Evolutionary conservation across 92 coral and sea anemone genomes (phyloP).

Genomic region (Heteractis magnifica): DNA sequence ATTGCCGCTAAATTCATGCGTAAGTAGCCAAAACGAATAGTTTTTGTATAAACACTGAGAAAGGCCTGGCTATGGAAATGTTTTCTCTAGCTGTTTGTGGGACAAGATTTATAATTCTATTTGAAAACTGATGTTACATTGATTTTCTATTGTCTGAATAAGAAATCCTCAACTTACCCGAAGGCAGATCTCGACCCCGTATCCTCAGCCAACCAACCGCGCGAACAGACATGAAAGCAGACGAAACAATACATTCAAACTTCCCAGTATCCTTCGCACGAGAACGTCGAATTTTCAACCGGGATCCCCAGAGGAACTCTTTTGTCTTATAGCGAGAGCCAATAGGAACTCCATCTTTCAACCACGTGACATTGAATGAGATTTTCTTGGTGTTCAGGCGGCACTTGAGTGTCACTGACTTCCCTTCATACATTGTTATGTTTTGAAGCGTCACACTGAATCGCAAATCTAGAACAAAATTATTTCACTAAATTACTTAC

Average conservation of each 20-base stretch:
- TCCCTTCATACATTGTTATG: conserved; percentile 75
- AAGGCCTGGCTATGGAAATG: too few species aligned
- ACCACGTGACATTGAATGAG: conserved; percentile 78
- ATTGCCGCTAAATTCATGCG: too few species aligned
- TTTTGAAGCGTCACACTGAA: conserved; percentile 57
- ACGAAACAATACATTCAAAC: conserved; percentile 60
- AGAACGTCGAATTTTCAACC: conserved; percentile 76
- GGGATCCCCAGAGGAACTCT: conserved; percentile 79
- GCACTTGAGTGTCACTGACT: conserved; percentile 80
- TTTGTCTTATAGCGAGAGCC: conserved; percentile 46
- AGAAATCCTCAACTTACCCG: neutral
- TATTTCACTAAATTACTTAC: neutral
- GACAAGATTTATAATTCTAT: too few species aligned
- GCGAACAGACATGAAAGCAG: neutral
- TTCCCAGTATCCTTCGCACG: conserved; percentile 72
- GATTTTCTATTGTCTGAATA: too few species aligned
- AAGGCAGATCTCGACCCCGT: neutral
- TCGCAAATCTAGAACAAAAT: conserved; percentile 22
- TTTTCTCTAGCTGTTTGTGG: too few species aligned
- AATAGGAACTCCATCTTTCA: conserved; percentile 68
- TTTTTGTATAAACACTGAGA: too few species aligned
- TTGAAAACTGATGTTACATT: too few species aligned
- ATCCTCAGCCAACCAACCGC: conserved; percentile 40
- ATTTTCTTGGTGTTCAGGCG: conserved; percentile 66
- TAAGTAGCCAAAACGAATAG: too few species aligned